Conservation (phyloP, 2,888 invertebrate genomes). For the Heliconius cydno region DNA sequence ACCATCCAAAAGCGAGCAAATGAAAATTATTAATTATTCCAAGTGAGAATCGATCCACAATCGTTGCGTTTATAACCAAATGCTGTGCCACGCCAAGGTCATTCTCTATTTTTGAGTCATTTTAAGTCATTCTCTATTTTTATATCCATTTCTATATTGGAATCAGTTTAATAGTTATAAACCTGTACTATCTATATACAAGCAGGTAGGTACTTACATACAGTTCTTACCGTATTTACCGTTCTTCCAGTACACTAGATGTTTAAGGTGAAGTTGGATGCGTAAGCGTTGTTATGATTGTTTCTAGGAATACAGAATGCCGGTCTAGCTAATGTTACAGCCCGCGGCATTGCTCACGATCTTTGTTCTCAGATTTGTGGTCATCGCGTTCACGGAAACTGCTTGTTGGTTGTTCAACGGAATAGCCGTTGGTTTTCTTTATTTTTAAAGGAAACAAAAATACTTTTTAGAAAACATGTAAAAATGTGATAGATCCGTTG, state of each 20-base stretch:
- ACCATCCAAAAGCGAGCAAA: no score
- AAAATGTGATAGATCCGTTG: no score
- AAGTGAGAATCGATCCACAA: no score
- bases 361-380: slow-evolving; percentile 42
- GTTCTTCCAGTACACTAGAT: slow-evolving; percentile 13
- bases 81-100: no score
- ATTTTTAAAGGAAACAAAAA: neutral
- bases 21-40: no score
- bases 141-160: no score
- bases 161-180: no score
- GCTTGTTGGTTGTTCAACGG: slow-evolving; percentile 10
- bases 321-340: slow-evolving; percentile 38
- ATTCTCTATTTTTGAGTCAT: no score
- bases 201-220: neutral
- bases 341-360: slow-evolving; percentile 43
- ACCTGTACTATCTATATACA: neutral
- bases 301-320: slow-evolving; percentile 36
- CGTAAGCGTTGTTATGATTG: slow-evolving; percentile 38
- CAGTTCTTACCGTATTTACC: slow-evolving; percentile 4
- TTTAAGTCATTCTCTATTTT: no score
- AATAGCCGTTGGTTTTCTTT: neutral
- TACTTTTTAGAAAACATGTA: no score
- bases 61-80: no score
- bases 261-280: slow-evolving; percentile 31
- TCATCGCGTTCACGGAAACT: slow-evolving; percentile 41